Evolutionary conservation across 2,888 invertebrate species (phyloP).

Genomic region (Drosophila algonquin): DNA sequence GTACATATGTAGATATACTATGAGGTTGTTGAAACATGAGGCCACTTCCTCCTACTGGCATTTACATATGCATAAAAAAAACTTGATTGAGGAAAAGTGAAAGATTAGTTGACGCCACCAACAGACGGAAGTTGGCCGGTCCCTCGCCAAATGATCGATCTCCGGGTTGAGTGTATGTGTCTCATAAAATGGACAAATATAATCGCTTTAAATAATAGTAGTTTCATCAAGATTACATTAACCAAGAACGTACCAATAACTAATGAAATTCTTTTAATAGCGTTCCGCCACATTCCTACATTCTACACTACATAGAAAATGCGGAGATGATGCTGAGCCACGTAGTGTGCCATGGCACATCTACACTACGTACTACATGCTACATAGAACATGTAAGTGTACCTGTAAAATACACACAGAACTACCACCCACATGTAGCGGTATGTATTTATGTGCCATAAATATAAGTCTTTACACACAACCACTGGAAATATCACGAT

Average conservation of each 20-base stretch:
- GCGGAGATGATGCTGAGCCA: not conserved
- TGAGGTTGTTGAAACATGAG: no score
- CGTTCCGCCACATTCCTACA: not conserved
- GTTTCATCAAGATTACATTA: not conserved
- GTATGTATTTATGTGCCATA: not conserved
- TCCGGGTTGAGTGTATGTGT: not conserved
- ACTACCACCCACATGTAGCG: not conserved
- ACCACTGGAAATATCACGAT: not conserved
- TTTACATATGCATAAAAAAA: not conserved
- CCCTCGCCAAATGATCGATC: conserved; percentile 13
- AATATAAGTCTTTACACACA: not conserved
- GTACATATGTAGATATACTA: no score
- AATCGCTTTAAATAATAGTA: not conserved
- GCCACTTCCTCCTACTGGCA: no score
- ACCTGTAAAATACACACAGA: not conserved
- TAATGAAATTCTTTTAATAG: not conserved
- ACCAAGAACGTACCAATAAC: not conserved
- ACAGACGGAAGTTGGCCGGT: conserved; percentile 17
- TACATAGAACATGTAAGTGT: not conserved
- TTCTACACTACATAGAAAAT: not conserved
- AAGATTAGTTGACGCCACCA: conserved; percentile 19
- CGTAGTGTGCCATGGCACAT: not conserved
- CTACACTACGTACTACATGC: not conserved
- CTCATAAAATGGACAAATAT: not conserved
- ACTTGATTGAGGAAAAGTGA: conserved; percentile 22